Conservation (phyloP, 2,888 invertebrate species). For the Trypoxylon attenuatum region DNA sequence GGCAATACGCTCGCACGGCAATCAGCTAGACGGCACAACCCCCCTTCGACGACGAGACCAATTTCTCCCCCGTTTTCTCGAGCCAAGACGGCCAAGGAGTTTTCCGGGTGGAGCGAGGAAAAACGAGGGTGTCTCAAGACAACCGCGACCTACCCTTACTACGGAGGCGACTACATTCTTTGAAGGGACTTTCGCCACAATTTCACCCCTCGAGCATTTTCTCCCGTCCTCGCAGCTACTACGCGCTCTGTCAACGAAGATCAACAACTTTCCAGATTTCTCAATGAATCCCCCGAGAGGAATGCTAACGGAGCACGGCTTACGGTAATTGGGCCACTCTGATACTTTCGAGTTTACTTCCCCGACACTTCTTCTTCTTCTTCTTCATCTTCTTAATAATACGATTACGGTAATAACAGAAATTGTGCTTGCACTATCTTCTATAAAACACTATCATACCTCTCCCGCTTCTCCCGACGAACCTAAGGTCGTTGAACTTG, state of each 20-base stretch:
- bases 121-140: conserved; percentile 67
- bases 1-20: conserved; percentile 36
- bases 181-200: conserved; percentile 41
- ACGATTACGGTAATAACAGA: too few relatives aligned
- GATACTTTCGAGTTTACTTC: neutral
- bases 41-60: conserved; percentile 46
- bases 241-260: conserved; percentile 39
- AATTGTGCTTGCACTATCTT: too few relatives aligned
- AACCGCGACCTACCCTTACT: conserved; percentile 71
- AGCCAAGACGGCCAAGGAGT: conserved; percentile 42
- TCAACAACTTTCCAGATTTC: conserved; percentile 44
- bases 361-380: neutral
- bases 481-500: conserved; percentile 98
- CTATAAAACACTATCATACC: conserved; percentile 84
- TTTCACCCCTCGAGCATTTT: conserved; percentile 30
- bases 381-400: too few relatives aligned
- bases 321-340: neutral
- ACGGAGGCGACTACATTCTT: conserved; percentile 53
- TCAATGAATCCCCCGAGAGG: conserved; percentile 43
- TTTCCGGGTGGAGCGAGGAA: conserved; percentile 61
- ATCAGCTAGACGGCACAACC: conserved; percentile 29
- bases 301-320: too few relatives aligned
- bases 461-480: conserved; percentile 98
- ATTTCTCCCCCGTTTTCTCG: conserved; percentile 22
- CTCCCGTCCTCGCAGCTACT: conserved; percentile 30